Conservation (phyloP, 2,113 vertebrate species). For the Aphelocoma coerulescens region DNA sequence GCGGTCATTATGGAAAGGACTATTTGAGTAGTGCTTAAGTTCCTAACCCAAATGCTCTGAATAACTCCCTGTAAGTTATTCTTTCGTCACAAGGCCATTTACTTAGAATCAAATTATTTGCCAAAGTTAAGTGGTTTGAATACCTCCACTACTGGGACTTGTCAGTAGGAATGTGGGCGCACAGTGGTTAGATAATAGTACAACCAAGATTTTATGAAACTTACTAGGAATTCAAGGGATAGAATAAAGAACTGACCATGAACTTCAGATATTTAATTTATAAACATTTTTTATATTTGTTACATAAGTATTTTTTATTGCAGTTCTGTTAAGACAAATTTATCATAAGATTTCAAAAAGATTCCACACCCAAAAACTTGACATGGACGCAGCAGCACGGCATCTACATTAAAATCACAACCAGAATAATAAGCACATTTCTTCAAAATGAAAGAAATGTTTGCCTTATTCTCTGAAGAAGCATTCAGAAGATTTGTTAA, state of each 20-base stretch:
- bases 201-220: neutral
- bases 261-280: neutral
- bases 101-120: neutral
- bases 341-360: neutral
- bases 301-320: neutral
- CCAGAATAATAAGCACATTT: neutral
- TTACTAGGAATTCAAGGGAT: neutral
- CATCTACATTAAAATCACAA: neutral
- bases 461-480: neutral
- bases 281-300: neutral
- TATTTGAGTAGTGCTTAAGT: neutral
- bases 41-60: neutral
- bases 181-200: neutral
- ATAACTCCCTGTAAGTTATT: neutral
- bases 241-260: neutral
- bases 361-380: neutral
- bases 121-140: neutral
- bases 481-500: neutral
- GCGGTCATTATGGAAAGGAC: neutral
- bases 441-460: neutral
- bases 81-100: neutral
- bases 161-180: neutral
- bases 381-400: neutral
- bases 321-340: neutral
- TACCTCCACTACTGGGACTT: neutral